A percentile compares a stretch with the other conserved stretches of the same genome.
Evolutionary conservation across 2,113 vertebrate genomes (phyloP).

Genomic region (Apteryx mantelli): DNA sequence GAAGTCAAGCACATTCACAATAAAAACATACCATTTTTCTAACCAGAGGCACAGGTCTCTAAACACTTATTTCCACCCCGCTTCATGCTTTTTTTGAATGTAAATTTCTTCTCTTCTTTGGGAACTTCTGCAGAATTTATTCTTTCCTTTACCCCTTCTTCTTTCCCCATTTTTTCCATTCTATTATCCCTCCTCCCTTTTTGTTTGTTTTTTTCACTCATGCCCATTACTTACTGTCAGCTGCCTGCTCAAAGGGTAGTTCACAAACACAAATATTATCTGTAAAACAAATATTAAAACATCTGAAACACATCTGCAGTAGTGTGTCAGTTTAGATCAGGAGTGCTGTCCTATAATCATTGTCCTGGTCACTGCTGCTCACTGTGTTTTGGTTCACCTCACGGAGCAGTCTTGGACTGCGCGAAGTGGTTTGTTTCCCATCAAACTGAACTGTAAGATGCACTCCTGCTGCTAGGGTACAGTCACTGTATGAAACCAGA

Average conservation of each 20-base stretch:
- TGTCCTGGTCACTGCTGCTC: neutral
- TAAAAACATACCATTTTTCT: neutral
- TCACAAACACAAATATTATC: too few relatives aligned
- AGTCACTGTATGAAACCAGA: neutral
- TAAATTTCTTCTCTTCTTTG: neutral
- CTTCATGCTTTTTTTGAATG: neutral
- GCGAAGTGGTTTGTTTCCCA: neutral
- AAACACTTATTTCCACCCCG: neutral
- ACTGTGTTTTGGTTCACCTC: neutral
- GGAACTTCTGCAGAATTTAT: neutral
- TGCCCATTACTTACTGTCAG: neutral
- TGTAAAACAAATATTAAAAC: too few relatives aligned
- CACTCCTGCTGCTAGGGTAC: neutral
- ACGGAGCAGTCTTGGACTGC: neutral
- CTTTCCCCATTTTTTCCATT: neutral
- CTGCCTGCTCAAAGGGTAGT: neutral
- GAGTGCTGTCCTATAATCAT: neutral
- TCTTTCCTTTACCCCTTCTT: accelerated
- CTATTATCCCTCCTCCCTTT: neutral
- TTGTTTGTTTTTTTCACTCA: neutral
- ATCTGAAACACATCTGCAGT: neutral
- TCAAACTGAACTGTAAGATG: neutral
- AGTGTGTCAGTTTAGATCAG: neutral
- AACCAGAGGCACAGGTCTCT: neutral
- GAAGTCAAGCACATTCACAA: neutral